phyloP scores from a whole-genome alignment of 1,140 invertebrate species.

The Asobara japonica region DNA sequence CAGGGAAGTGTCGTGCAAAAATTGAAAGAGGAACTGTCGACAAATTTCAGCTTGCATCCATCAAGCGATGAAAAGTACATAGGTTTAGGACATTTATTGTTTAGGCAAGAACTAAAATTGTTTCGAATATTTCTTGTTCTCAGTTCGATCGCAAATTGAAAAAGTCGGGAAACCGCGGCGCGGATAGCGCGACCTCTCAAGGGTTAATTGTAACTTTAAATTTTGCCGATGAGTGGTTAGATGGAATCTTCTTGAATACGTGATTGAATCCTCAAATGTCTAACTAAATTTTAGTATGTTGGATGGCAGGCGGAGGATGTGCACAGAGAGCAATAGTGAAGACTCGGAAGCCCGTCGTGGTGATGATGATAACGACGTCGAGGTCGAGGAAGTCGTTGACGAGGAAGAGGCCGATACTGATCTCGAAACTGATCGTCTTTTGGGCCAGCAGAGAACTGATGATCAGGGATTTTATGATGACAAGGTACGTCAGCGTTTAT shows the following conservation, averaged over 20 bases:
- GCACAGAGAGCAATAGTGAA: constrained; percentile 61
- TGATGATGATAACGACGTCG: constrained; percentile 57
- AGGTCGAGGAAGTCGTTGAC: constrained; percentile 60
- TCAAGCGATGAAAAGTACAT: too few relatives aligned
- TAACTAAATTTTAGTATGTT: constrained; percentile 66
- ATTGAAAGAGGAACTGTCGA: too few relatives aligned
- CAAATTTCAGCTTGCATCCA: too few relatives aligned
- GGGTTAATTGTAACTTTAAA: too few relatives aligned
- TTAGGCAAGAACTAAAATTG: too few relatives aligned
- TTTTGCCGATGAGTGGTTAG: too few relatives aligned
- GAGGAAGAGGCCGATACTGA: constrained; percentile 88
- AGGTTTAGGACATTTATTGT: too few relatives aligned
- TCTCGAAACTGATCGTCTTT: constrained; percentile 86
- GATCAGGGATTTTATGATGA: constrained; percentile 92
- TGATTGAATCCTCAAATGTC: constrained; percentile 44
- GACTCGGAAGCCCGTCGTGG: constrained; percentile 57
- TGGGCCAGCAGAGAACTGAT: constrained; percentile 89
- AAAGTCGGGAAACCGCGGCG: too few relatives aligned
- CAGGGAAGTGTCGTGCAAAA: too few relatives aligned
- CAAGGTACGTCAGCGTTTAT: constrained; percentile 70
- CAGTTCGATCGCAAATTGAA: too few relatives aligned
- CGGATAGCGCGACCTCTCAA: too few relatives aligned
- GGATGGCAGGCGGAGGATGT: constrained; percentile 62
- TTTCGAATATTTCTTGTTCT: too few relatives aligned
- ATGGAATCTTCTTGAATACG: constrained; percentile 31